phyloP scores from a whole-genome alignment of 2,113 vertebrate genomes.

The Ciconia stormi region DNA sequence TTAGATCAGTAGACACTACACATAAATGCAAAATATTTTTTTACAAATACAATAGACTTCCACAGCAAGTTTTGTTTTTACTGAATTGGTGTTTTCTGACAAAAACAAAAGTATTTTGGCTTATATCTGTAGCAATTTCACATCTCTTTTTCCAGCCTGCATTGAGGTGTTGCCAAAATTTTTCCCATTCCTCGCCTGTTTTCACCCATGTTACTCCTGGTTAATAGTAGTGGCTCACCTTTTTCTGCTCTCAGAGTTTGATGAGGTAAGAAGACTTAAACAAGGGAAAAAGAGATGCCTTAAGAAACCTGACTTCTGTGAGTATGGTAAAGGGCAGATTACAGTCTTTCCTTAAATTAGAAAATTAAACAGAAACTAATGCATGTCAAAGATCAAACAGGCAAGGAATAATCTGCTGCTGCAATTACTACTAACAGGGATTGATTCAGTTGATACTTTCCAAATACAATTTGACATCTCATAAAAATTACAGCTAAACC shows the following conservation, averaged over 20 bases:
- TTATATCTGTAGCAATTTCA: background rate
- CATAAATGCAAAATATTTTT: background rate
- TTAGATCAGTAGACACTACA: background rate
- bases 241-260: background rate
- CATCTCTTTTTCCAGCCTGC: background rate
- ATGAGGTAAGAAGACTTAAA: background rate
- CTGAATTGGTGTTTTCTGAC: background rate
- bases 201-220: background rate
- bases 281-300: background rate
- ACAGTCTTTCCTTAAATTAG: conserved; percentile 12
- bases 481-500: conserved; percentile 60
- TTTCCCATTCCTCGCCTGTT: background rate
- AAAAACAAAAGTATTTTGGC: background rate
- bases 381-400: conserved; percentile 53
- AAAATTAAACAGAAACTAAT: conserved; percentile 57
- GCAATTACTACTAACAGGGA: background rate
- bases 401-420: background rate
- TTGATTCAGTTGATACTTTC: conserved; percentile 11
- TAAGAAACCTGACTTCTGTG: background rate
- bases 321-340: background rate
- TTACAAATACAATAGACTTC: background rate
- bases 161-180: background rate
- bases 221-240: background rate
- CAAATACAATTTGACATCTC: conserved; percentile 37
- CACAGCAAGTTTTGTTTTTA: background rate